These are phyloP conservation scores for Macrophya alboannulata DNA, from an alignment of 2,888 invertebrate species.

Conservation along the genomic window DNA sequence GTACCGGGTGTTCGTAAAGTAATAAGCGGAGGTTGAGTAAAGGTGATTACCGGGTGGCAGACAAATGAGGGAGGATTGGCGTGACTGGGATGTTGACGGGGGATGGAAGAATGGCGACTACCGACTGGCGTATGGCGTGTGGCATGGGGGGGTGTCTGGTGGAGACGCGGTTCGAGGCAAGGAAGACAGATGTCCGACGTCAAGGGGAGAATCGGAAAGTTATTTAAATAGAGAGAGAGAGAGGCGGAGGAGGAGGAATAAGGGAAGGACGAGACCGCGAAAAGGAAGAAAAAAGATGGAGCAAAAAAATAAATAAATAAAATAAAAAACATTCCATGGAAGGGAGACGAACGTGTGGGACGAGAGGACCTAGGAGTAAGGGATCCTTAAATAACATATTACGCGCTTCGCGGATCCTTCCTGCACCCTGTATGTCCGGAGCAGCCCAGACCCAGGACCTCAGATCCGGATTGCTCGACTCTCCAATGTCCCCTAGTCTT, in stretches of 20 bases:
- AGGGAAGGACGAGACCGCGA: slow-evolving; percentile 15
- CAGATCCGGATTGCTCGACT: background rate
- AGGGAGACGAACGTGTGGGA: background rate
- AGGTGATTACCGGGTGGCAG: slow-evolving; percentile 68
- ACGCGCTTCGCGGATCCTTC: slow-evolving; percentile 46
- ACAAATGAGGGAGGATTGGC: slow-evolving; percentile 68
- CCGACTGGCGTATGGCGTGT: slow-evolving; percentile 33
- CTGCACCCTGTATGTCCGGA: slow-evolving; percentile 4
- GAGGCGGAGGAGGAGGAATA: slow-evolving; percentile 17
- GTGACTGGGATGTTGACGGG: slow-evolving; percentile 70
- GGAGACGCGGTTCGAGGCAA: slow-evolving; percentile 62
- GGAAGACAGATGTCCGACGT: slow-evolving; percentile 69
- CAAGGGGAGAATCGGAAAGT: slow-evolving; percentile 71
- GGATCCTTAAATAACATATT: slow-evolving; percentile 55
- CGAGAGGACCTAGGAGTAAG: slow-evolving; percentile 2
- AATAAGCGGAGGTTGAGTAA: slow-evolving; percentile 67
- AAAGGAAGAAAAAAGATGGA: background rate
- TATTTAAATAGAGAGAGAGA: slow-evolving; percentile 65
- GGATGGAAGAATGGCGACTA: slow-evolving; percentile 4
- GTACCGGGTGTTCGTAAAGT: slow-evolving; percentile 69
- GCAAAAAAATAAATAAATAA: background rate
- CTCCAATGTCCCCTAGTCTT: background rate
- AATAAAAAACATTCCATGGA: background rate
- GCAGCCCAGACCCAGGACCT: background rate
- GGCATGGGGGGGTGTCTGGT: slow-evolving; percentile 68